Evolutionary conservation across 1,140 invertebrate genomes (phyloP), one percentile per base, ranked within the genome.

Genomic region (Hyposmocoma kahamanoa): DNA sequence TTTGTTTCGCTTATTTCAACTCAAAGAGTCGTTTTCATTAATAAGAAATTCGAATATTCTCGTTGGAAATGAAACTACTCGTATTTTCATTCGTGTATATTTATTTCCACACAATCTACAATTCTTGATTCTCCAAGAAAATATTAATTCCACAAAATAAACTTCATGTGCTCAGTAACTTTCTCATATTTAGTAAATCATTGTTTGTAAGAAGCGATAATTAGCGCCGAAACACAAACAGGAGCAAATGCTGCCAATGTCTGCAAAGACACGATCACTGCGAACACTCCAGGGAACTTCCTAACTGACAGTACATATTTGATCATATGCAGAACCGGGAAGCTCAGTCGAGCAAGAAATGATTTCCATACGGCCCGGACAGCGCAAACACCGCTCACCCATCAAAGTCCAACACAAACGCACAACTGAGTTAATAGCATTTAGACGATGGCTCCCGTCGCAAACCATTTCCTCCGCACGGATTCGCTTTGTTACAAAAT

Each of bases 301-400:
- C 48, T 48, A 62, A 60, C 63, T 63, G 53, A 60, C 60, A 50
- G 74, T 66, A 74, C 80, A 83, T 78, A 78, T 80, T 78, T 80
- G 74, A 56, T 36, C 64, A 64, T 60, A 63, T 62, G 64, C 60
- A 65, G 66, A 68, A 62, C 62, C 66, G 61, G 64, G 58, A 80
- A 83, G 67, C 72, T 76, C 62, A 55, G 34, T 59, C 63, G 62
- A 72, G 72, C 71, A 83, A 74, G 76, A 80, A 80, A 83, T 83
- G 45, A 80, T 80, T 81, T 82, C 73, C 68, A 79, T 76, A 75
- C 52, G 58, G 56, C 54, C 65, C 69, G 66, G 66, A 68, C 62
- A 62, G 61, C 24, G 65, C 62, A 78, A 78, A 77, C 72, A 74
- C 13, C 54, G 59, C 60, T 67, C 69, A 72, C 74, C 72, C 71